Base-by-base conservation (phyloP, 1,140 invertebrate species). In the Cotesia typhae region DNA sequence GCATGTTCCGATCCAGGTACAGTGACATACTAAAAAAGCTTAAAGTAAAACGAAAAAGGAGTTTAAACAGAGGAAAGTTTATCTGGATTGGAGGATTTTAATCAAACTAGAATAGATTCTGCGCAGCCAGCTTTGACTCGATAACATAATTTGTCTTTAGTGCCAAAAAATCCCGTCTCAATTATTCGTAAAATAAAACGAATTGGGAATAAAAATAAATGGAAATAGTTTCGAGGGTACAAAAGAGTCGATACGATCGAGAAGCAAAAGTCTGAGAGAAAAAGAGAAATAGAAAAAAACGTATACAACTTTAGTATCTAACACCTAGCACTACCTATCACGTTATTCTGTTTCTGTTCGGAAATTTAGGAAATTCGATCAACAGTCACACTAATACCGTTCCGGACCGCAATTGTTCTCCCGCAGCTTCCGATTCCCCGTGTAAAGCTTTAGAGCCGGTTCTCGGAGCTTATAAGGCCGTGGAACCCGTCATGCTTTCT, bases 361-460 rank as follows among this genome's bases (percentile, higher is more conserved):
- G 20, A 28, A 59, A 59, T 59, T 59, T 28, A 59, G 57, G 57
- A 59, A 59, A 59, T 59, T 59, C 57, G 57, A 59, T 59, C 57
- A 59, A 59, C 57, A 59, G 57, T 59, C 57, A 28, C 57, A 59
- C 57, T 59, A 59, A 59, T 59, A 59, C 57, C 57, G 20, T 59
- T 59, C 57, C 57, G 57, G 57, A 59, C 57, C 57, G 36, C 57
- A 59, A 59, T 59, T 59, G 57, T 59, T 59, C 57, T 59, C 9
- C 57, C 20, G 28, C 57, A 59, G 28, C 9, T 59, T 59, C 57
- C 57, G 57, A 59, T 59, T 59, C 57, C 20, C 57, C 41, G 41
- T 47, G 6, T 9, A 28, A 28, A 1, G 28, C 1, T 28, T 6
- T 17, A 28, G 57, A 59, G 57, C 57, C 57, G 9, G 57, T 3